Evolutionary conservation across 2,888 invertebrate genomes (phyloP).

Genomic region (Epistrophella euchroma): DNA sequence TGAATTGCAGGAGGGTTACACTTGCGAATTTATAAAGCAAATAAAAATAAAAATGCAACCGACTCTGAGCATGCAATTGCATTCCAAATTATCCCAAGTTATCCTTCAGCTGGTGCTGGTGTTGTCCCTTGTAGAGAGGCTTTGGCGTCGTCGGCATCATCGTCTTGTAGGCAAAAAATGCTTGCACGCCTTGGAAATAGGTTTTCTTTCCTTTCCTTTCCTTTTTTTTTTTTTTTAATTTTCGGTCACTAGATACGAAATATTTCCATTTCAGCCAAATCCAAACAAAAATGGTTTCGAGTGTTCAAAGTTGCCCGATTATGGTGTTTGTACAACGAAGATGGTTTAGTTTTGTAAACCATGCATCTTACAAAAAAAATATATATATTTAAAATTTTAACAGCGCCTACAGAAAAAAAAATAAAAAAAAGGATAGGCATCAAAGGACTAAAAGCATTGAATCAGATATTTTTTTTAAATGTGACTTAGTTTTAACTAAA

Average conservation of each 20-base stretch:
- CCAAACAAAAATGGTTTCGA: neutral
- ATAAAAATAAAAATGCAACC: constrained; percentile 63
- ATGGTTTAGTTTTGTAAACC: constrained; percentile 39
- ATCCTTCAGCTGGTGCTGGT: constrained; percentile 41
- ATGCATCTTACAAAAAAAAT: neutral
- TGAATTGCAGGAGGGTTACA: constrained; percentile 48
- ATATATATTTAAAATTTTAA: neutral
- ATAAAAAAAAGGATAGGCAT: neutral
- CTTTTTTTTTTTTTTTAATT: neutral
- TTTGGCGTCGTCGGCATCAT: neutral
- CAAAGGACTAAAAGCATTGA: neutral
- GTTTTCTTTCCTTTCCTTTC: no score
- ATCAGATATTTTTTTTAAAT: neutral
- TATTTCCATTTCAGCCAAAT: constrained; percentile 45
- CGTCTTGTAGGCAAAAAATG: constrained; percentile 1
- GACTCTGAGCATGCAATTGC: constrained; percentile 63
- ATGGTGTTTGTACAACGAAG: neutral
- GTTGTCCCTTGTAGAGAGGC: constrained; percentile 1
- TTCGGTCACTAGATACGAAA: constrained; percentile 51
- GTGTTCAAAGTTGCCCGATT: constrained; percentile 3
- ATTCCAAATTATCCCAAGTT: constrained; percentile 62
- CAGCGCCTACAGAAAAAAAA: neutral
- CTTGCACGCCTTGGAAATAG: constrained; percentile 27
- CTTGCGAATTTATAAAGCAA: constrained; percentile 56
- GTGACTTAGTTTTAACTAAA: neutral